Evolutionary conservation across 2,113 vertebrate genomes (phyloP).

Genomic region (Pseudorectes ferrugineus): DNA sequence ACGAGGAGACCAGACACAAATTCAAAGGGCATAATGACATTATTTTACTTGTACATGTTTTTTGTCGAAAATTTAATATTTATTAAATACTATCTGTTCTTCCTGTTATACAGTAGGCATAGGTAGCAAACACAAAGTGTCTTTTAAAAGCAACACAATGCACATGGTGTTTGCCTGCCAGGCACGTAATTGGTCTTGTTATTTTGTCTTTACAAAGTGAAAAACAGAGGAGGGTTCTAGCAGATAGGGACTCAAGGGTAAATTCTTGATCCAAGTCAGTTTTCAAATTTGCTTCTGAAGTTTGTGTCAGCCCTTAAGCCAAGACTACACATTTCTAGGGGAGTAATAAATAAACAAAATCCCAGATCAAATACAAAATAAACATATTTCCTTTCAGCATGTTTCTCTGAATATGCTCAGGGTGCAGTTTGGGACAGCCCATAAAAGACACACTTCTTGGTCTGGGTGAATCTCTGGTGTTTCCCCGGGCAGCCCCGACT

Average conservation of each 20-base stretch:
- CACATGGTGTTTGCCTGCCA: background rate
- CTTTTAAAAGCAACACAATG: background rate
- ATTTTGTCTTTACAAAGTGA: background rate
- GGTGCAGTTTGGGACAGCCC: background rate
- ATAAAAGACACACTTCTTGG: background rate
- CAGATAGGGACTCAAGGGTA: background rate
- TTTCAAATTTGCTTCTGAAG: background rate
- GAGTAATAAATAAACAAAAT: slow-evolving; percentile 9
- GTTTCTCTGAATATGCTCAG: background rate
- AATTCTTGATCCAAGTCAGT: background rate
- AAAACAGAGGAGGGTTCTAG: background rate
- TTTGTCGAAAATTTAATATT: background rate
- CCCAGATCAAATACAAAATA: background rate
- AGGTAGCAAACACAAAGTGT: background rate
- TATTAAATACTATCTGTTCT: background rate
- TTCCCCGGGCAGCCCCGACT: background rate
- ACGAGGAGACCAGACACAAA: background rate
- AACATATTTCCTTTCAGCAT: background rate
- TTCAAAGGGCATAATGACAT: background rate
- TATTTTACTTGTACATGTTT: background rate
- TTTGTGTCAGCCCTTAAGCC: background rate
- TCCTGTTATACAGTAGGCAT: background rate
- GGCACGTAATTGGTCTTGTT: background rate
- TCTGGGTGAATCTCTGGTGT: fast-evolving
- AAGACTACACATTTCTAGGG: background rate